Evolutionary conservation across 2,888 invertebrate genomes (phyloP), one percentile per base, ranked within the genome.

Genomic region (Volucella inanis): DNA sequence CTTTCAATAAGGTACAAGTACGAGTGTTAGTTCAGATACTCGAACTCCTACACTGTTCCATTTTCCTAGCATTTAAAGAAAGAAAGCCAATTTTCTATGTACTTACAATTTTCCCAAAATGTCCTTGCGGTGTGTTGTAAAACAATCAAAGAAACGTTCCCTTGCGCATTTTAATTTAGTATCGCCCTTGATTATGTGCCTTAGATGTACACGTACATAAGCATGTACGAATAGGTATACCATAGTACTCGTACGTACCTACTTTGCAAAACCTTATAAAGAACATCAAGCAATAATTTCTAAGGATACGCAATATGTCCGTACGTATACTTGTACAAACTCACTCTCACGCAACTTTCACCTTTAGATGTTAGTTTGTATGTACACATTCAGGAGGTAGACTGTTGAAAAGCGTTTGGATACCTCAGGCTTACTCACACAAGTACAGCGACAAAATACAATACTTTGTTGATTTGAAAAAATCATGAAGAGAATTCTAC

Each of bases 381-480:
- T 1, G 6, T n/a, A 47, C 49, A 45, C 22, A 54, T 9, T n/a
- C 18, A 61, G 31, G 31, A 31, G 6, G 31, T 22, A 22, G 22
- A 22, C 22, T 22, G 3, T 31, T 31, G 1, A 31, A 31, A 31
- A 31, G 31, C 31, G 6, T 31, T 31, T 49, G 14, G n/a, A 57
- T 43, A 62, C 10, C 43, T 50, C 31, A 31, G 49, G 15, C 38
- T 43, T 62, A 8, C 75, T 49, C 39, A 39, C 59, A 70, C 31
- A 31, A 31, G 6, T 31, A 31, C 31, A 31, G 6, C 4, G 31
- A 31, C 31, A 31, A 31, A 31, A 31, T 6, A 31, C n/a, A 31
- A 31, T 6, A 31, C n/a, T 67, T 67, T 65, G 76, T n/a, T 39
- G 50, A 76, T 76, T 76, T 59, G 57, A 65, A 75, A 67, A 67